Evolutionary conservation across 2,888 invertebrate genomes (phyloP), one percentile per base, ranked within the genome.

Genomic region (Sussaba pulchella): DNA sequence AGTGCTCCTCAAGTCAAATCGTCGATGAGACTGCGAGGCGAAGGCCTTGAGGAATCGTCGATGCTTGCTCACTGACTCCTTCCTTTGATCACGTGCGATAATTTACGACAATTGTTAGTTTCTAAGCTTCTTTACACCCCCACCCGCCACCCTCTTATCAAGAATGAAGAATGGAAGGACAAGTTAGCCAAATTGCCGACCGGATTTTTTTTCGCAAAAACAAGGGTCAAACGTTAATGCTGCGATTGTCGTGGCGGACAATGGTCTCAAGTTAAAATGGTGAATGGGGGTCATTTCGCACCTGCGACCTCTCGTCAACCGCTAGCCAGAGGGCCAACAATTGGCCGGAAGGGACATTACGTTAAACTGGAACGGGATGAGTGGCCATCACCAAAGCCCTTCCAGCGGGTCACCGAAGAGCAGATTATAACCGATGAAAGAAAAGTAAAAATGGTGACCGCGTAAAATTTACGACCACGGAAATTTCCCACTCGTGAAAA

Each of bases 301-400:
- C 14, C 54, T 31, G 71, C 64, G 61, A 71, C 36, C 31, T 70
- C 45, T 64, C 63, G 41, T 45, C 63, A 45, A 64, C 63, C 64
- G 64, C 50, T 41, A 41, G 59, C 36, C n/a, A 41, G 14, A 54
- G 61, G 10, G 52, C 70, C 61, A 78, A 78, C 81, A 78, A 81
- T 81, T 71, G 74, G 78, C 78, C 81, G 59, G 70, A 81, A 74
- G 81, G 74, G 54, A 78, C 74, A 47, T 59, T 61, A 61, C 66
- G 71, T 50, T 61, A 19, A 78, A 66, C 78, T 72, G 72, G 72
- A 78, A 50, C 72, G 57, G 66, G 59, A 78, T 71, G 43, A 78
- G 77, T 78, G 71, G 77, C 59, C 50, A n/a, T n/a, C 47, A 31
- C 24, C 66, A 50, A 47, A 47, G 26, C 66, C 41, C 17, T 61